Evolutionary conservation across 2,888 invertebrate species (phyloP).

Genomic region (Mylabris sibirica): DNA sequence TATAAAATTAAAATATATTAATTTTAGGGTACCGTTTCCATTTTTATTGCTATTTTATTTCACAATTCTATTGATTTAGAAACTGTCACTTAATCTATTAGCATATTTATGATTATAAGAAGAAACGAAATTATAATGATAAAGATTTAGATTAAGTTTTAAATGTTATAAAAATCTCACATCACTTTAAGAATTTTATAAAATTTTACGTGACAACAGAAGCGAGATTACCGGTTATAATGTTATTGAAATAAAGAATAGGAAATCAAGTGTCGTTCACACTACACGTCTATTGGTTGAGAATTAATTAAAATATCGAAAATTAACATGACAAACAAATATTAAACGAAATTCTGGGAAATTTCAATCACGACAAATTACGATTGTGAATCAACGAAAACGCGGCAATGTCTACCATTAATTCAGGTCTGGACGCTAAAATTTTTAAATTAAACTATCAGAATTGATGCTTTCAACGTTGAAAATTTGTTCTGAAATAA

Average conservation of each 20-base stretch:
- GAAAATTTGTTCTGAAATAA: no score
- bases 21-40: neutral
- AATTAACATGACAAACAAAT: conserved; percentile 15
- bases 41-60: conserved; percentile 1
- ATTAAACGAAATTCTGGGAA: conserved; percentile 17
- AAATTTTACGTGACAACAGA: neutral
- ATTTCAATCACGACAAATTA: conserved; percentile 23
- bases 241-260: neutral
- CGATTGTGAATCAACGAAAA: no score
- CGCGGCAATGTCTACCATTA: no score
- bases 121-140: neutral
- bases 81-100: neutral
- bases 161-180: no score
- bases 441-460: no score
- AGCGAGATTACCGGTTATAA: neutral
- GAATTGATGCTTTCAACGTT: no score
- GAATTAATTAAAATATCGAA: neutral
- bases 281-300: neutral
- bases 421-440: no score
- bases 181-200: no score
- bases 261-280: neutral
- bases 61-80: neutral
- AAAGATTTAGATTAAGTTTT: neutral
- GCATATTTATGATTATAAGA: neutral
- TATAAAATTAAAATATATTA: conserved; percentile 1